A percentile compares a stretch with the other conserved stretches of the same genome.
phyloP scores from a whole-genome alignment of 2,797 vertebrate species.

The Thripadectes ignobilis region DNA sequence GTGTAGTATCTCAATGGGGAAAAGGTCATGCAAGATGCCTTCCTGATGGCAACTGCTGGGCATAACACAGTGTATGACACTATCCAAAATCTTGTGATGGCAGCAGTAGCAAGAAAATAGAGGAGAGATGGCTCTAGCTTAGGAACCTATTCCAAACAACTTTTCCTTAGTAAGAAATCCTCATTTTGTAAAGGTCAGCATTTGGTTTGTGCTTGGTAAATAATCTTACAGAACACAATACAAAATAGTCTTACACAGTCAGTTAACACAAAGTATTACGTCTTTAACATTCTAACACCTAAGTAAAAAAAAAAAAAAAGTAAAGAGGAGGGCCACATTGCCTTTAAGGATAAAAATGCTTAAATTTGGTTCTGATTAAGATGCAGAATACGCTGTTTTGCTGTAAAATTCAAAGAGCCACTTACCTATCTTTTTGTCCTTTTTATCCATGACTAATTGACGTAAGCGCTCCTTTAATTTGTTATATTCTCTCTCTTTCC shows the following conservation, averaged over 20 bases:
- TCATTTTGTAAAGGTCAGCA: neutral
- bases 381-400: neutral
- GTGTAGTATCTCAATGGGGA: neutral
- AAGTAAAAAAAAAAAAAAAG: neutral
- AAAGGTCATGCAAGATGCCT: neutral
- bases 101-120: neutral
- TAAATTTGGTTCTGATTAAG: neutral
- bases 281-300: neutral
- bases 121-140: neutral
- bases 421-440: conserved; percentile 91
- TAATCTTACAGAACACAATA: neutral
- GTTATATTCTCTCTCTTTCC: conserved; percentile 91
- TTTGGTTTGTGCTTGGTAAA: neutral
- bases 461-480: conserved; percentile 94
- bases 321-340: accelerated
- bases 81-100: neutral
- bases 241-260: neutral
- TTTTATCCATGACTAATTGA: conserved; percentile 92
- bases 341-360: neutral
- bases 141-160: neutral
- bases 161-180: neutral
- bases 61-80: neutral
- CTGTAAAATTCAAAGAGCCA: neutral
- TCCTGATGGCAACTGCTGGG: neutral
- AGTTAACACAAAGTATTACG: neutral